phyloP scores from a whole-genome alignment of 2,797 vertebrate genomes.

The Manis crassicaudata region DNA sequence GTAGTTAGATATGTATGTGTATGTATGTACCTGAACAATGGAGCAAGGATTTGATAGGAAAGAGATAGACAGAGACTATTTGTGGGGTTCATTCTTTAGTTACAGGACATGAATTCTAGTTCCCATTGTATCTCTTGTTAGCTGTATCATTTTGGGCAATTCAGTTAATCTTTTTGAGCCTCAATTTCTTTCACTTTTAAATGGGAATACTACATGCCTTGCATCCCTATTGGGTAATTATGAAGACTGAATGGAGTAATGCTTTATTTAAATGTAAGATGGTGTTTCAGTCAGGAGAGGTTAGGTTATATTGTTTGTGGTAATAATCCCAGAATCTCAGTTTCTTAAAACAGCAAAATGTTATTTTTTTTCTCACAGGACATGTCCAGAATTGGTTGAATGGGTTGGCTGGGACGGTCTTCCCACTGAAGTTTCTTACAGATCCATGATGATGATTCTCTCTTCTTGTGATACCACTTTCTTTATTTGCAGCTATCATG shows the following conservation, averaged over 20 bases:
- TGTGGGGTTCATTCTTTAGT: neutral
- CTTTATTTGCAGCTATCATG: accelerated
- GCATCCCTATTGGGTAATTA: neutral
- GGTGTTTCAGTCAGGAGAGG: neutral
- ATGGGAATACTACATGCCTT: neutral
- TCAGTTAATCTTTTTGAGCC: neutral
- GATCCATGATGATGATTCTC: neutral
- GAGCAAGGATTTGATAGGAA: neutral
- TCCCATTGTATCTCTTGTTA: neutral
- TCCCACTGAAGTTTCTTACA: neutral
- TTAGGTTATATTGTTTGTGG: neutral
- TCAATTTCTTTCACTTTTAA: slow-evolving; percentile 33
- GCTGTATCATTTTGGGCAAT: neutral
- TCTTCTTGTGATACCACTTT: neutral
- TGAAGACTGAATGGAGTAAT: neutral
- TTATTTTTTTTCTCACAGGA: neutral
- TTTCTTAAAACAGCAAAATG: slow-evolving; percentile 22
- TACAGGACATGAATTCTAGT: neutral
- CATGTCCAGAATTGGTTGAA: neutral
- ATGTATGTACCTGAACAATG: neutral
- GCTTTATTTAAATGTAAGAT: slow-evolving; percentile 12
- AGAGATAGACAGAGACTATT: neutral
- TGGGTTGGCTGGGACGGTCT: neutral
- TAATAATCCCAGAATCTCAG: neutral
- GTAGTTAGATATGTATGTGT: neutral